Evolutionary conservation across 2,888 invertebrate species (phyloP), one percentile per base, ranked within the genome.

Genomic region (Scrobipalpa atriplicella): DNA sequence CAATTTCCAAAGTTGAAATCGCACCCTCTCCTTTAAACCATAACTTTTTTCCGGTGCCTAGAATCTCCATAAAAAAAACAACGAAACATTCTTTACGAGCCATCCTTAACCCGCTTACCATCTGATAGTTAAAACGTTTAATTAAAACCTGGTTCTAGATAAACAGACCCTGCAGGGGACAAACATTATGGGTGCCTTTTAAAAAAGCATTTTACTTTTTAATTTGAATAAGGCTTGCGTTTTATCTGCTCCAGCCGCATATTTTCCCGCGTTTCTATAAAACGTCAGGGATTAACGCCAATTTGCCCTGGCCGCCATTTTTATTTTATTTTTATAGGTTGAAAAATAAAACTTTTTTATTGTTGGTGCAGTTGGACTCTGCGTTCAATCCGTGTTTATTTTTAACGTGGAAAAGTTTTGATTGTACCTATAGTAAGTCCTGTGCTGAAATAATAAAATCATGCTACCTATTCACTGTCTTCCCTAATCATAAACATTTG

Each of bases 41-140:
- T 56, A 56, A 29, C 29, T 39, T 39, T 36, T n/a, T 18, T 16
- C 47, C 29, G 7, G 16, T 51, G 13, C 19, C 52, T 43, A 43
- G 43, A 39, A 10, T 11, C 61, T 39, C 16, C 29, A 16, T 61
- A 61, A 16, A 0, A 54, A 65, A 47, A 63, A 19, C 63, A 68
- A 67, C 71, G 71, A 76, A 78, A 76, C 76, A 77, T 73, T 70
- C 75, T 78, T 84, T 81, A 80, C 75, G 74, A 69, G 67, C 18
- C 69, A 75, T 75, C 75, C 80, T 75, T 81, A 75, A 71, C 71
- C 72, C 66, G 72, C 72, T 74, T 75, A 71, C 75, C 78, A 81
- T 84, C 83, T 80, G 84, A 87, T 86, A 85, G 81, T 81, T 80
- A 75, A 77, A 66, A 78, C 76, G 76, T 80, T 85, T 84, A 86